phyloP scores from a whole-genome alignment of 2,113 vertebrate species.

The Halcyon malimbica region DNA sequence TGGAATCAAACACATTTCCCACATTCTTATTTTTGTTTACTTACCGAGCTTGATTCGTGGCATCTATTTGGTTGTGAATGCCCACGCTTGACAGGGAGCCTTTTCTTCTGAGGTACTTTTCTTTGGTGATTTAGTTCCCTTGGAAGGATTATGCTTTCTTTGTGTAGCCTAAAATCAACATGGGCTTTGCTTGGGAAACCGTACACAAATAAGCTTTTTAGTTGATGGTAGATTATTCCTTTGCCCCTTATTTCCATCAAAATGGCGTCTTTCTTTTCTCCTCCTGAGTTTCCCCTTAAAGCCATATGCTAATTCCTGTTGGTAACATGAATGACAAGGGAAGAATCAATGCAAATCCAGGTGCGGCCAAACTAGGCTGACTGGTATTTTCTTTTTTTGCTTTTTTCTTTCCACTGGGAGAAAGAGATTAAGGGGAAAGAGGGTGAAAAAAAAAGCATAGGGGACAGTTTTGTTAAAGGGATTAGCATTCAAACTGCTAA shows the following conservation, averaged over 20 bases:
- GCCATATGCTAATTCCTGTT: slow-evolving; percentile 90
- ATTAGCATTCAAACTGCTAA: slow-evolving; percentile 80
- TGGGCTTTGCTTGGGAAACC: slow-evolving; percentile 89
- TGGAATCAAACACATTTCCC: slow-evolving; percentile 78
- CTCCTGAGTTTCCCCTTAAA: slow-evolving; percentile 79
- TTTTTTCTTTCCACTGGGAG: background rate
- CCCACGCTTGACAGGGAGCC: slow-evolving; percentile 85
- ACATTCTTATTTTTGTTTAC: slow-evolving; percentile 93
- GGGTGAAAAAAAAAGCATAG: slow-evolving; percentile 39
- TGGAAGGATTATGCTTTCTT: slow-evolving; percentile 95
- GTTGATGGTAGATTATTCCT: slow-evolving; percentile 86
- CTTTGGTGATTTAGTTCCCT: slow-evolving; percentile 91
- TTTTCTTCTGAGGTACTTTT: slow-evolving; percentile 86
- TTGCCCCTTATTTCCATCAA: slow-evolving; percentile 93
- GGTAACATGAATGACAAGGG: slow-evolving; percentile 78
- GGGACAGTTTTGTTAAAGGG: slow-evolving; percentile 83
- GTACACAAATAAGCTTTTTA: slow-evolving; percentile 91
- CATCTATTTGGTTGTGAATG: slow-evolving; percentile 85
- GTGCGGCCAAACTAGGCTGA: slow-evolving; percentile 78
- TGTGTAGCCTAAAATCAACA: slow-evolving; percentile 97
- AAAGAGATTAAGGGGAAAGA: slow-evolving; percentile 54
- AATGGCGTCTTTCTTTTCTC: slow-evolving; percentile 87
- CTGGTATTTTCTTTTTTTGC: slow-evolving; percentile 76
- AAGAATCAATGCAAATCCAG: slow-evolving; percentile 84
- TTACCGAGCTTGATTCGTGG: slow-evolving; percentile 88